A percentile compares a stretch with the other conserved stretches of the same genome.
phyloP scores from a whole-genome alignment of 2,113 vertebrate genomes.

The Cebus imitator region DNA sequence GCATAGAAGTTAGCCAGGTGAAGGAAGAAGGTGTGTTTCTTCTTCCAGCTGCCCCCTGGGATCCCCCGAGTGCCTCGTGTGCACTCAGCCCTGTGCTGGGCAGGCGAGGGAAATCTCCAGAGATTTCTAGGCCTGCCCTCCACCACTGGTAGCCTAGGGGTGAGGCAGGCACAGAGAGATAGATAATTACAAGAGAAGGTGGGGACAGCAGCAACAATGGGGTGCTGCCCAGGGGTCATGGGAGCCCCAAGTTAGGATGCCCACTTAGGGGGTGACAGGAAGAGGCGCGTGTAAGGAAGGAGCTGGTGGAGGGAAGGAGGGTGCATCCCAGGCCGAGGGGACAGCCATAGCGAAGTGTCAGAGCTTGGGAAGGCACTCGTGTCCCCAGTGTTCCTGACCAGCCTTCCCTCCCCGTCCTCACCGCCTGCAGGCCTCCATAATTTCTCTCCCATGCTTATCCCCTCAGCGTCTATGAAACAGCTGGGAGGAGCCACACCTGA shows the following conservation, averaged over 20 bases:
- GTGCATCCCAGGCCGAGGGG: background rate
- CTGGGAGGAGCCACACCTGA: background rate
- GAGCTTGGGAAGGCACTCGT: background rate
- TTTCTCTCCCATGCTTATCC: background rate
- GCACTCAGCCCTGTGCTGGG: background rate
- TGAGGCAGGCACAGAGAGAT: background rate
- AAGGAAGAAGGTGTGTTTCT: background rate
- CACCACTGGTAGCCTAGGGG: background rate
- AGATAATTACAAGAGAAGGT: background rate
- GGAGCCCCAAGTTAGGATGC: background rate
- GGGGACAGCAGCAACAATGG: background rate
- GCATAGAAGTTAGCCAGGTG: background rate
- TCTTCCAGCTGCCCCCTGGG: background rate
- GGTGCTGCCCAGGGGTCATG: background rate
- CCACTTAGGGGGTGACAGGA: background rate
- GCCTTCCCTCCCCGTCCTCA: background rate
- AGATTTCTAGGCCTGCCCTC: rapidly evolving
- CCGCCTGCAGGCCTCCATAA: background rate
- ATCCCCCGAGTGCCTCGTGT: background rate
- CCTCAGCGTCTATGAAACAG: background rate
- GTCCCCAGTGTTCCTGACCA: background rate
- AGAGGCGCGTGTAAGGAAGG: background rate
- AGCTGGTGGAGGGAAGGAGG: background rate
- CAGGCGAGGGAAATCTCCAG: background rate
- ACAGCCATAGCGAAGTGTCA: background rate